These are phyloP conservation scores for Rhyacophila brunnea DNA, from an alignment of 1,140 invertebrate species.

Conservation along the genomic window DNA sequence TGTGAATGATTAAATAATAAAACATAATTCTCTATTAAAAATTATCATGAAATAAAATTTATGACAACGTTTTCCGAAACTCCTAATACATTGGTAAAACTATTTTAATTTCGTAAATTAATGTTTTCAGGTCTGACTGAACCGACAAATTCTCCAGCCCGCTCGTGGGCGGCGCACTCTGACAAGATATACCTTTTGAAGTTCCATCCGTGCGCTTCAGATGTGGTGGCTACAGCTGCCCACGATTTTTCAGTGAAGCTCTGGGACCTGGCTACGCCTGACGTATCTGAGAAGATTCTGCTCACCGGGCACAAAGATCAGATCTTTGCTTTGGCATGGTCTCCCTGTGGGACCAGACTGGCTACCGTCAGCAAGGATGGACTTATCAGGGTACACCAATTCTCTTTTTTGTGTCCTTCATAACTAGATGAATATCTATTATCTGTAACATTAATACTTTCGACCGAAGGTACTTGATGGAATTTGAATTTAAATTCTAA, in stretches of 20 bases:
- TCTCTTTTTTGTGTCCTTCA: too few relatives aligned
- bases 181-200: slow-evolving; percentile 91
- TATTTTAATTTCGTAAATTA: background rate
- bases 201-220: slow-evolving; percentile 85
- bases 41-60: too few relatives aligned
- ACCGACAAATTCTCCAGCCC: slow-evolving; percentile 57
- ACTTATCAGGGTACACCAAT: slow-evolving; percentile 66
- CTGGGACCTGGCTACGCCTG: slow-evolving; percentile 67
- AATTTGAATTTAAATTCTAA: too few relatives aligned
- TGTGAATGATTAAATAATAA: too few relatives aligned
- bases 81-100: too few relatives aligned
- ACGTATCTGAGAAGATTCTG: slow-evolving; percentile 44
- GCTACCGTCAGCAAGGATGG: slow-evolving; percentile 89
- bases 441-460: too few relatives aligned
- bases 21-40: too few relatives aligned
- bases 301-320: slow-evolving; percentile 74
- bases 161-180: slow-evolving; percentile 73
- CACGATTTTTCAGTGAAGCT: slow-evolving; percentile 88
- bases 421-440: too few relatives aligned
- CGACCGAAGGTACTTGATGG: too few relatives aligned
- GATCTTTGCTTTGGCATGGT: slow-evolving; percentile 91
- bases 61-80: too few relatives aligned
- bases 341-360: slow-evolving; percentile 78
- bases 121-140: slow-evolving; percentile 49
- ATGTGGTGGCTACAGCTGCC: slow-evolving; percentile 82